Evolutionary conservation across 2,113 vertebrate genomes (phyloP).

Genomic region (Montifringilla adamsi): DNA sequence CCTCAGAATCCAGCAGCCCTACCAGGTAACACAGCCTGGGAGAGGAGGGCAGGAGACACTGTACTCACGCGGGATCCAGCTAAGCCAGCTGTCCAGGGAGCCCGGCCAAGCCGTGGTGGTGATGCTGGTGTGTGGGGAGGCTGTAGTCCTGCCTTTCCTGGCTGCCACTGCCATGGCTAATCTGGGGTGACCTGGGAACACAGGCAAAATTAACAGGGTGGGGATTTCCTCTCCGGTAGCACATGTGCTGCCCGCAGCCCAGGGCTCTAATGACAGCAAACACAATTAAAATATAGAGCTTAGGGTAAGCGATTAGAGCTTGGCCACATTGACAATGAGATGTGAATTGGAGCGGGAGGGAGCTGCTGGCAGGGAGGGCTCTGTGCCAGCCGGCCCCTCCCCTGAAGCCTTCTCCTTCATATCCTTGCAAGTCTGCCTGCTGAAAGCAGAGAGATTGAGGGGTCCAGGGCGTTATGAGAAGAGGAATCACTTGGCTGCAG

Average conservation of each 20-base stretch:
- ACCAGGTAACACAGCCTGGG: accelerated
- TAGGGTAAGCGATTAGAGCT: background rate
- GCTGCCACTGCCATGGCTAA: background rate
- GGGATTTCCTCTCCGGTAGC: background rate
- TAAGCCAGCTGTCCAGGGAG: slow-evolving; percentile 59
- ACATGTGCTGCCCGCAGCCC: background rate
- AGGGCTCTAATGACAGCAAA: slow-evolving; percentile 6
- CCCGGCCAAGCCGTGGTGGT: background rate
- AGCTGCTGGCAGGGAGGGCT: background rate
- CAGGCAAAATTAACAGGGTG: background rate
- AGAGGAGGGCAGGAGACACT: accelerated
- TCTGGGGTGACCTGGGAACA: background rate
- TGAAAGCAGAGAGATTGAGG: accelerated
- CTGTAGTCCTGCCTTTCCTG: background rate
- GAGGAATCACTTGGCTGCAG: background rate
- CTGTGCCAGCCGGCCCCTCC: accelerated
- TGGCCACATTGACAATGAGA: background rate
- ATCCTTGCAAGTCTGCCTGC: background rate
- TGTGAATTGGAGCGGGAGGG: background rate
- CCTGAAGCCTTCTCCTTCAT: background rate
- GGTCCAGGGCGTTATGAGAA: background rate
- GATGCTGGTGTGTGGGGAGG: background rate
- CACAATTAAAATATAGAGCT: background rate
- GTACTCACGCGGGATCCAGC: slow-evolving; percentile 80
- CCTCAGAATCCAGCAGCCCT: background rate